Conservation (phyloP, 2,113 vertebrate genomes). For the Onychostruthus taczanowskii region DNA sequence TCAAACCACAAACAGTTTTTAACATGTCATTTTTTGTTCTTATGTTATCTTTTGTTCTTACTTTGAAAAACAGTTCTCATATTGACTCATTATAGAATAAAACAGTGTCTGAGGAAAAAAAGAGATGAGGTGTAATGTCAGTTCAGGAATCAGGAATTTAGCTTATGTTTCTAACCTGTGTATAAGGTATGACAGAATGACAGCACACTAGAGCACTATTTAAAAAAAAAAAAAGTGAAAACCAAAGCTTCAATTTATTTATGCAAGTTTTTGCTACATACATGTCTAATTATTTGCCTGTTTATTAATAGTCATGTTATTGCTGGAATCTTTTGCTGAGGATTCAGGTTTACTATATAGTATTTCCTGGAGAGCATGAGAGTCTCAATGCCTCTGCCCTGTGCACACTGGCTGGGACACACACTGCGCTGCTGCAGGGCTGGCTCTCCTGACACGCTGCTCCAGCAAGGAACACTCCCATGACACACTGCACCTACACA, state of each 20-base stretch:
- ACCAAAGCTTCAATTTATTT: not conserved
- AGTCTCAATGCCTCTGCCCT: not conserved
- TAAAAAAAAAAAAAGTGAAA: not conserved
- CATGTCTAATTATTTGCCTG: not conserved
- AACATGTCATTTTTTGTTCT: not conserved
- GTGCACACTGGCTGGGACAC: not conserved
- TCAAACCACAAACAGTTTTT: not conserved
- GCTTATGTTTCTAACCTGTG: not conserved
- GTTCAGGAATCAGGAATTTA: not conserved
- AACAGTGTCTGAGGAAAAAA: not conserved
- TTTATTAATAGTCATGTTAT: not conserved
- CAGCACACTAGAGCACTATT: not conserved
- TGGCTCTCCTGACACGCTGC: not conserved
- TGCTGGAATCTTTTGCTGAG: not conserved
- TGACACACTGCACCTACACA: not conserved
- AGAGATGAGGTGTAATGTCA: not conserved
- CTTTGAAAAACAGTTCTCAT: not conserved
- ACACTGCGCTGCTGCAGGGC: too few relatives aligned
- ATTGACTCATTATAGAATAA: not conserved
- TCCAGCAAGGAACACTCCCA: fast-evolving
- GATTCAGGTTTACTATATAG: not conserved
- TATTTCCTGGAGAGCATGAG: not conserved
- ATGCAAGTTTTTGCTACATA: not conserved
- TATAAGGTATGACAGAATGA: not conserved
- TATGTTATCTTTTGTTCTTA: not conserved